Base-by-base conservation (phyloP, 2,113 vertebrate genomes). In the Gadus chalcogrammus region DNA sequence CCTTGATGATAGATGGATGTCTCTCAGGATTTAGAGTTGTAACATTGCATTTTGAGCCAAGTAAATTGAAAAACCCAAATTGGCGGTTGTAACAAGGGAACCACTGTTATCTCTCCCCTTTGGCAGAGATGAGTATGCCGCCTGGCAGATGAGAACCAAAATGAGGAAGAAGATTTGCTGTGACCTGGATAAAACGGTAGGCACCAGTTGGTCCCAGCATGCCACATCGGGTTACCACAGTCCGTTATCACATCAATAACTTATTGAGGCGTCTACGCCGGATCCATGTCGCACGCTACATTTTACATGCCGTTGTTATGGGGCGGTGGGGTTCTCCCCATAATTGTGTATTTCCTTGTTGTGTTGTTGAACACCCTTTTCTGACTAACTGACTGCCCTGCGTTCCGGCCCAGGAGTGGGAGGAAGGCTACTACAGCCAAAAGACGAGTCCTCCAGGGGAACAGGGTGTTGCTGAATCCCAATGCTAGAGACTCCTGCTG, bases 41-140 rank as follows among this genome's bases (percentile, higher is more conserved):
- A 9, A 9, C 9, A 9, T 48, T 9, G 42, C 11, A 9, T 48
- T 48, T 48, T 48, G 6, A 48, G 42, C 42, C 42, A 48, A 48
- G 42, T 48, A 48, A 48, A 48, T 48, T 1, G 42, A 9, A 9
- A 48, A 35, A 48, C 42, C 8, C 42, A 48, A 48, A 48, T 48
- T 9, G 42, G 42, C 12, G 42, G 42, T 48, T 48, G 8, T 48
- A 48, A 35, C 31, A 48, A 48, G 42, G 12, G n/a, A 58, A 58
- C 55, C n/a, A 16, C 55, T 58, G 55, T n/a, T 13, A 58, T 58
- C n/a, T 16, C 55, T 58, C 55, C n/a, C 2, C 15, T 58, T 58
- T 58, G 55, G 61, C 88, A 93, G 92, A 18, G 91, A 91, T 68
- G 89, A 88, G 59, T 71, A 69, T 16, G 68, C 7, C n/a, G 15